Evolutionary conservation across 2,888 invertebrate species (phyloP).

Genomic region (Osedax frankpressi): DNA sequence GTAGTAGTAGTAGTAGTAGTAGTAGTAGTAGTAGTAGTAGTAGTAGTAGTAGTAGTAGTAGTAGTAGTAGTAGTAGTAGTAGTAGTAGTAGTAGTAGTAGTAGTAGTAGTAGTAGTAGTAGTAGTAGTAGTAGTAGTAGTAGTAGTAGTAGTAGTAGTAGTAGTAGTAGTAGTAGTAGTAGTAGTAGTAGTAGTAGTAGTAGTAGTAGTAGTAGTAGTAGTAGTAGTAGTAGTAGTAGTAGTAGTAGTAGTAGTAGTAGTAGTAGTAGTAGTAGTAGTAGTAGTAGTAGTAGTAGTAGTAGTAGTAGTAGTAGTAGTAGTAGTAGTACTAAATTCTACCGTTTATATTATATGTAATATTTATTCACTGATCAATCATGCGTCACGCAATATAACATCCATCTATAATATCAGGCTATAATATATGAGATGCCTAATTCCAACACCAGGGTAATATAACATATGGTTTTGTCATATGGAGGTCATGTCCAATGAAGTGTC

Average conservation of each 20-base stretch:
- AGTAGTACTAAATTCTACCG: too few species aligned
- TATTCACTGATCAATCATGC: too few species aligned
- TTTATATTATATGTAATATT: too few species aligned
- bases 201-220: background rate
- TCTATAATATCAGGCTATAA: too few species aligned
- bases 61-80: constrained; percentile 7
- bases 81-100: constrained; percentile 19
- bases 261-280: background rate
- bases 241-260: background rate
- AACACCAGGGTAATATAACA: too few species aligned
- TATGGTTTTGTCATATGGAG: too few species aligned
- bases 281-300: background rate
- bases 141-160: constrained; percentile 22
- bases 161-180: constrained; percentile 18
- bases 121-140: constrained; percentile 20
- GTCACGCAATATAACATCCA: too few species aligned
- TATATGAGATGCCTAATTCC: too few species aligned
- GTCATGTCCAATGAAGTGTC: too few species aligned
- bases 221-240: background rate
- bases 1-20: constrained; percentile 16
- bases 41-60: constrained; percentile 9
- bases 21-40: constrained; percentile 6
- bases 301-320: background rate
- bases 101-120: constrained; percentile 22
- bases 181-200: constrained; percentile 22